A percentile compares a stretch with the other conserved stretches of the same genome.
Evolutionary conservation across 1,140 invertebrate genomes (phyloP).

Genomic region (Heliconius eleuchia): DNA sequence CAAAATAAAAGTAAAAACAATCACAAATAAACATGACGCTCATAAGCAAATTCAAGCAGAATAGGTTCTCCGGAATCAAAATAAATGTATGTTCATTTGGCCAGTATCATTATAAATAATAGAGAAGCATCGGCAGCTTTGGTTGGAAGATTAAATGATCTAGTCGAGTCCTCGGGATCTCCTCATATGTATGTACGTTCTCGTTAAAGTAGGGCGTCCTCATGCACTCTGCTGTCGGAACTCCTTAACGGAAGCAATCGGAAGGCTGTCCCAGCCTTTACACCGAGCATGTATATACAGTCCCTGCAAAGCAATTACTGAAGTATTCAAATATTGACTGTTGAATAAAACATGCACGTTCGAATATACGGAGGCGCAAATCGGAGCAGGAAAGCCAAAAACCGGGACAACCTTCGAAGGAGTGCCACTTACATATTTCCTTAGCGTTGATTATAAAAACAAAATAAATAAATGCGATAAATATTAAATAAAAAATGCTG

Average conservation of each 20-base stretch:
- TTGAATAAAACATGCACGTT: conserved; percentile 69
- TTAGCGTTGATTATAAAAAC: conserved; percentile 68
- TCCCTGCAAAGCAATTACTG: conserved; percentile 74
- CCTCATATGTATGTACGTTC: conserved; percentile 26
- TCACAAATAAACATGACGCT: conserved; percentile 78
- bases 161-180: conserved; percentile 32
- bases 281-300: conserved; percentile 52
- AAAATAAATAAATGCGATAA: conserved; percentile 80
- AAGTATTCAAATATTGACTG: conserved; percentile 59
- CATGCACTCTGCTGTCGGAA: conserved; percentile 61
- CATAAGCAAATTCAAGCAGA: conserved; percentile 81
- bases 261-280: conserved; percentile 79
- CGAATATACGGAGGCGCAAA: conserved; percentile 50
- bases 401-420: conserved; percentile 82
- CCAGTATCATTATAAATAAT: conserved; percentile 74
- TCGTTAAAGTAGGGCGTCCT: conserved; percentile 42
- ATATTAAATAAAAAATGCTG: conserved; percentile 77
- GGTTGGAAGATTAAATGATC: conserved; percentile 29
- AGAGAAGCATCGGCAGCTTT: conserved; percentile 65
- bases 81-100: conserved; percentile 77
- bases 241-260: conserved; percentile 52
- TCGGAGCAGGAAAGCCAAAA: conserved; percentile 78
- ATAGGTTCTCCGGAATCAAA: conserved; percentile 82
- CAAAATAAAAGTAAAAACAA: conserved; percentile 61
- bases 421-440: conserved; percentile 70